phyloP scores from a whole-genome alignment of 1,140 invertebrate species.

The Lepidurus couesii region DNA sequence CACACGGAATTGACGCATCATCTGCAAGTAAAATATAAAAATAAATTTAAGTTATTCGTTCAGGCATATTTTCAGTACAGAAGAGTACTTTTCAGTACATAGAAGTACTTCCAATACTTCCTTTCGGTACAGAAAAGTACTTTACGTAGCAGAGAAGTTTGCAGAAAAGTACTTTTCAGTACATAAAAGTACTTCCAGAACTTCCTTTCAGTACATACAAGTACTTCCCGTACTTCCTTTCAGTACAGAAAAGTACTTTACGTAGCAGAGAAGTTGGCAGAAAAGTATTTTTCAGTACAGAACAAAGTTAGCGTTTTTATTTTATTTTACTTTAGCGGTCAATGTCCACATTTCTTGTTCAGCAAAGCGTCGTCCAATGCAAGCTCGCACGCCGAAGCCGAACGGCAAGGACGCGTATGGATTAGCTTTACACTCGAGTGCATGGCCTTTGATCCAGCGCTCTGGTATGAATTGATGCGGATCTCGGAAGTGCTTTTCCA shows the following conservation, averaged over 20 bases:
- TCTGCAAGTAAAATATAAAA: conserved; percentile 32
- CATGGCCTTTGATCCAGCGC: conserved; percentile 61
- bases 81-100: no score
- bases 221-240: no score
- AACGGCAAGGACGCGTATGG: conserved; percentile 75
- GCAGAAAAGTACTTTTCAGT: no score
- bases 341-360: conserved; percentile 43
- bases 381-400: conserved; percentile 61
- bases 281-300: no score
- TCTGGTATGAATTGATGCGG: conserved; percentile 71
- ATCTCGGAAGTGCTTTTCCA: conserved; percentile 69
- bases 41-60: neutral
- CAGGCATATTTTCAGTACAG: neutral
- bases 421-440: conserved; percentile 42
- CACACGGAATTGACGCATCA: conserved; percentile 38
- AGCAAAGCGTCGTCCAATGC: conserved; percentile 45
- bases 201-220: no score
- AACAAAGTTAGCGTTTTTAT: neutral
- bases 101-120: no score
- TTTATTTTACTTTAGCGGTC: conserved; percentile 32
- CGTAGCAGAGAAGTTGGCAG: no score
- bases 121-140: no score
- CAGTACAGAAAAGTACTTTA: no score
- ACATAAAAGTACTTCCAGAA: no score
- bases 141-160: no score